Percentiles rank a stretch among this genome's conserved stretches.
Evolutionary conservation across 2,888 invertebrate genomes (phyloP).

Genomic region (Sinotaia quadrata): DNA sequence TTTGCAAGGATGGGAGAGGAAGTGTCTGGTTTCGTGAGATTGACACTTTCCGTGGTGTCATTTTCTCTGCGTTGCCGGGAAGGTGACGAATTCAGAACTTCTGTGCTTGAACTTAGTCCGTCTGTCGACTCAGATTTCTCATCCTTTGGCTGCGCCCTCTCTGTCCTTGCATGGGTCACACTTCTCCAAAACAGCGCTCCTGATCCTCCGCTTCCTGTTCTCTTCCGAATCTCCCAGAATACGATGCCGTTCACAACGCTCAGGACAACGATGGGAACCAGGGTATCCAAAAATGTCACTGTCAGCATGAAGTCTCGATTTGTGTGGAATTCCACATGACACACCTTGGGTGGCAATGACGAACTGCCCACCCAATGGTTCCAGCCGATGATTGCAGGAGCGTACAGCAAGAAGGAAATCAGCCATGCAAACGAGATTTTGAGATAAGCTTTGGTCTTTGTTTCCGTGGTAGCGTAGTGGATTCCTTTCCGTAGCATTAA

Average conservation of each 20-base stretch:
- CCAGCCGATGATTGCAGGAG: conserved; percentile 55
- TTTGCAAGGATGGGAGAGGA: no score
- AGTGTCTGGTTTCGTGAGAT: no score
- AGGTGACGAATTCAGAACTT: no score
- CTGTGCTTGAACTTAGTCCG: no score
- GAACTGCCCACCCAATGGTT: conserved; percentile 48
- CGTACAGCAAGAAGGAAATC: conserved; percentile 44
- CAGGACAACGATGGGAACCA: conserved; percentile 44
- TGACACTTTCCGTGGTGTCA: no score
- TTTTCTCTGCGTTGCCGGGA: no score
- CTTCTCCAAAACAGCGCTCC: no score
- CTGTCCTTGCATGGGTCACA: no score
- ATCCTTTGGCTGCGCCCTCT: no score
- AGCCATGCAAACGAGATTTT: conserved; percentile 47
- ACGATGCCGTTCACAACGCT: conserved; percentile 44
- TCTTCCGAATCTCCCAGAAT: conserved; percentile 44
- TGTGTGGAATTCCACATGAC: conserved; percentile 53
- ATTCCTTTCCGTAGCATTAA: conserved; percentile 45
- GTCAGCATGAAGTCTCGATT: conserved; percentile 43
- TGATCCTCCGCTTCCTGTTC: no score
- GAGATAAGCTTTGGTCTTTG: conserved; percentile 38
- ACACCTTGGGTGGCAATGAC: conserved; percentile 42
- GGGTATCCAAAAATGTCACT: conserved; percentile 50
- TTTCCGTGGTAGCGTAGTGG: conserved; percentile 41
- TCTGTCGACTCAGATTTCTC: no score